Percentiles rank a stretch among this genome's conserved stretches.
Evolutionary conservation across 2,888 invertebrate genomes (phyloP).

Genomic region (Aphelenchoides bicaudatus): DNA sequence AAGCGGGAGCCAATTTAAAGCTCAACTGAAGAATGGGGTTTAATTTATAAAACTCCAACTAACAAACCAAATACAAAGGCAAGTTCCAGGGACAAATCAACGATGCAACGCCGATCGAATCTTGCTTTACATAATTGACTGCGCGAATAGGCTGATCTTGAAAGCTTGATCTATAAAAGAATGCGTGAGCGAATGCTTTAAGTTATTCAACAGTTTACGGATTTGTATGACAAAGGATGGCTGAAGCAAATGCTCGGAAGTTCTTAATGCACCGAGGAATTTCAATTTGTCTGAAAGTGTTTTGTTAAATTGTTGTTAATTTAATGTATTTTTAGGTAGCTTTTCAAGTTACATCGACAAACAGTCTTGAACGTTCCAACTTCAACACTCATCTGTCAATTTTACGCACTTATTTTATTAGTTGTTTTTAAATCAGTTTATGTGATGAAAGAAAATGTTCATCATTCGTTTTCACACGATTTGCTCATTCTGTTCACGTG

Average conservation of each 20-base stretch:
- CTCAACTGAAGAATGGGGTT: conserved; percentile 58
- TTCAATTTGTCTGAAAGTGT: conserved; percentile 61
- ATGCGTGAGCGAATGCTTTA: background rate
- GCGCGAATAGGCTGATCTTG: conserved; percentile 47
- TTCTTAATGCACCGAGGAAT: conserved; percentile 66
- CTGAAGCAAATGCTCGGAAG: conserved; percentile 65
- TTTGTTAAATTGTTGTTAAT: no score
- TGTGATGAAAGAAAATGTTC: no score
- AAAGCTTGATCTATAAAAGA: conserved; percentile 47
- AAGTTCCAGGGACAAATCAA: conserved; percentile 67
- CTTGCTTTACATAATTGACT: conserved; percentile 64
- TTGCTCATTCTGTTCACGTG: no score
- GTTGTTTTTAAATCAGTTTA: no score
- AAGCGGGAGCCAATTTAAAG: conserved; percentile 67
- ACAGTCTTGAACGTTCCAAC: no score
- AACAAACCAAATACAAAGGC: conserved; percentile 64
- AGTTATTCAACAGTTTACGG: conserved; percentile 52
- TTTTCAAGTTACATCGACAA: no score
- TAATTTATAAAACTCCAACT: background rate
- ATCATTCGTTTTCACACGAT: no score
- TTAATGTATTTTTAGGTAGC: no score
- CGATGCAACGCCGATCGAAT: conserved; percentile 66
- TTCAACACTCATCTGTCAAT: no score
- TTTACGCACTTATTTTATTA: no score
- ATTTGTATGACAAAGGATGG: conserved; percentile 62